Percentiles rank a stretch among this genome's conserved stretches.
Evolutionary conservation across 2,797 vertebrate genomes (phyloP).

Genomic region (Lepidocolaptes lacrymiger): DNA sequence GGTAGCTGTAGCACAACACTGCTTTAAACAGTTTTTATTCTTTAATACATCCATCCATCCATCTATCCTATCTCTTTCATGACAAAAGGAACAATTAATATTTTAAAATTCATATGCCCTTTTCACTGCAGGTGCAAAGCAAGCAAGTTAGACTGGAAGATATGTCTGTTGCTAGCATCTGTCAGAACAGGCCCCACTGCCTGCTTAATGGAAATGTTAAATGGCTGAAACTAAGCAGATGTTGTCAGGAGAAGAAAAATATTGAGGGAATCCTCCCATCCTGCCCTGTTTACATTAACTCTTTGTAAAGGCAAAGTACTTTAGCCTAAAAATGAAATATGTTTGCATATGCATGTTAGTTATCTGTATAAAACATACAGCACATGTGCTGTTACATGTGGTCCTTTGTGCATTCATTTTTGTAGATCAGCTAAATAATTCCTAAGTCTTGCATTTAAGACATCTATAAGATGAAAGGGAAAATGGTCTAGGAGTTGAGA

Average conservation of each 20-base stretch:
- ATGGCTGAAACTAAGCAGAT: not conserved
- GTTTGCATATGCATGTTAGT: not conserved
- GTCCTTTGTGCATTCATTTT: not conserved
- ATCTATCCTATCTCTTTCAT: not conserved
- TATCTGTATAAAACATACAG: not conserved
- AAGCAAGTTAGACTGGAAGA: not conserved
- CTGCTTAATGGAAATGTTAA: constrained; percentile 14
- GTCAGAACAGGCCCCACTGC: not conserved
- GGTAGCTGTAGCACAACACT: not conserved
- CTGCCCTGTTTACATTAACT: not conserved
- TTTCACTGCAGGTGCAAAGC: not conserved
- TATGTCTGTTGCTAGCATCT: not conserved
- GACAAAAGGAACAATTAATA: not conserved
- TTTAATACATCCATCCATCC: not conserved
- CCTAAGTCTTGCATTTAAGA: not conserved
- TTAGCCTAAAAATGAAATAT: not conserved
- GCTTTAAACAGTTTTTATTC: not conserved
- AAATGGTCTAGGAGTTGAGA: not conserved
- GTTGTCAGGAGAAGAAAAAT: not conserved
- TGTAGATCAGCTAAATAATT: not conserved
- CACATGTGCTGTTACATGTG: accelerated
- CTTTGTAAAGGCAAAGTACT: not conserved
- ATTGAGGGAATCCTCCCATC: not conserved
- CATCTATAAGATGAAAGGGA: not conserved
- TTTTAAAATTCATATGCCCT: not conserved